Evolutionary conservation across 2,113 vertebrate genomes (phyloP).

Genomic region (Macrotis lagotis): DNA sequence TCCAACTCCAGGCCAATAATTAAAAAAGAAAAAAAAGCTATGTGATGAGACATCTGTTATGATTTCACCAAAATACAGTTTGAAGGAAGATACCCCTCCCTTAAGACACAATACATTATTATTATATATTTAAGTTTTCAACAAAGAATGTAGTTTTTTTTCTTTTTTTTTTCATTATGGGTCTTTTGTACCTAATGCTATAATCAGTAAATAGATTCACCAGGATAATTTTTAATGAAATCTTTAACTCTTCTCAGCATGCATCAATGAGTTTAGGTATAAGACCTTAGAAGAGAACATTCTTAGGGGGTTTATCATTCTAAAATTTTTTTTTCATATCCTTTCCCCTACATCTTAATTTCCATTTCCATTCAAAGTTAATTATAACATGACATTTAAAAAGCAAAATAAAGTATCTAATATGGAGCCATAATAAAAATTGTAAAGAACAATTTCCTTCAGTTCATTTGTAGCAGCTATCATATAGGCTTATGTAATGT

Average conservation of each 20-base stretch:
- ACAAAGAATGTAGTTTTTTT: not conserved
- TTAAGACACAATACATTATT: not conserved
- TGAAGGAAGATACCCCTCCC: not conserved
- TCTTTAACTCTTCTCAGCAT: not conserved
- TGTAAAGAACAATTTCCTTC: not conserved
- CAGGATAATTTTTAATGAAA: not conserved
- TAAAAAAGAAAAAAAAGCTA: conserved; percentile 7
- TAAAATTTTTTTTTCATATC: not conserved
- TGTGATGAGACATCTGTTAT: not conserved
- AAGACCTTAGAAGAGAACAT: not conserved
- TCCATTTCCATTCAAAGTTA: not conserved
- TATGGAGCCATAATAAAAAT: not conserved
- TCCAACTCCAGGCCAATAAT: not conserved
- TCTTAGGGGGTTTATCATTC: not conserved
- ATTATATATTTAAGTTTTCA: not conserved
- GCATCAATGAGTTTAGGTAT: not conserved
- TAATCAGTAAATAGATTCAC: not conserved
- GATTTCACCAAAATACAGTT: not conserved
- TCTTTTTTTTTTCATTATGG: not conserved
- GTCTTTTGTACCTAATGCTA: not conserved
- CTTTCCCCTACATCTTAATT: not conserved
- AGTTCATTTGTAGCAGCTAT: not conserved
- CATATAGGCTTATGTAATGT: not conserved
- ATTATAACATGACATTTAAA: not conserved
- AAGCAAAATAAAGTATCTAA: not conserved